Percentiles rank a stretch among this genome's conserved stretches.
Conservation (phyloP, 2,113 vertebrate genomes). For the Corythoichthys intestinalis region DNA sequence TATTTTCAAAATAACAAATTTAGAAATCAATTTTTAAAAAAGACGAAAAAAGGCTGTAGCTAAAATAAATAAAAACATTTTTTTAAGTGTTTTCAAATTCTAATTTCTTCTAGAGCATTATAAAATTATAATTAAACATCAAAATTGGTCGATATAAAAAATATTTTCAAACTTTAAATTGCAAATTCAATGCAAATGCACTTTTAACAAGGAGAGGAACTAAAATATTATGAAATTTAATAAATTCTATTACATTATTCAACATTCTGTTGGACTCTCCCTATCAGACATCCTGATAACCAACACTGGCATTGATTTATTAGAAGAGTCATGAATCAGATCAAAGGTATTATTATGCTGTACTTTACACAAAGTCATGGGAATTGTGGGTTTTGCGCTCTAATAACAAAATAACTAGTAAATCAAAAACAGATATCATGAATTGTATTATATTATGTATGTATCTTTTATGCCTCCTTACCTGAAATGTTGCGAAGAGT, state of each 20-base stretch:
- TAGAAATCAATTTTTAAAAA: too few relatives aligned
- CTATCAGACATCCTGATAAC: slow-evolving; percentile 12
- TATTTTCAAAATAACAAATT: too few relatives aligned
- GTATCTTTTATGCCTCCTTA: slow-evolving; percentile 16
- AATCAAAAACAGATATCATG: neutral
- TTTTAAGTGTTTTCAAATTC: too few relatives aligned
- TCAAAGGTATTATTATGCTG: slow-evolving; percentile 11
- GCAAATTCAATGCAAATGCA: too few relatives aligned
- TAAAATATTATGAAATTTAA: neutral
- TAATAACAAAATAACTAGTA: neutral
- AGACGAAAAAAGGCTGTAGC: too few relatives aligned
- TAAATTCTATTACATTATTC: neutral
- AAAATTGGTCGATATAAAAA: too few relatives aligned
- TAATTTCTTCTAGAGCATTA: too few relatives aligned
- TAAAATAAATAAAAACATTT: too few relatives aligned
- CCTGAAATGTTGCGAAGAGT: slow-evolving; percentile 17
- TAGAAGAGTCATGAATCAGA: slow-evolving; percentile 3
- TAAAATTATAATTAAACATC: too few relatives aligned
- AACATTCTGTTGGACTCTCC: neutral
- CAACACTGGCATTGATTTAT: neutral
- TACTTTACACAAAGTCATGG: neutral
- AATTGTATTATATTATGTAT: neutral
- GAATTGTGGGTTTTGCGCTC: neutral
- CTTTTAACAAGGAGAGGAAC: too few relatives aligned
- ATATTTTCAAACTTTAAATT: too few relatives aligned